Evolutionary conservation across 2,113 vertebrate species (phyloP), one percentile per base, ranked within the genome.

Genomic region (Pedetes capensis): DNA sequence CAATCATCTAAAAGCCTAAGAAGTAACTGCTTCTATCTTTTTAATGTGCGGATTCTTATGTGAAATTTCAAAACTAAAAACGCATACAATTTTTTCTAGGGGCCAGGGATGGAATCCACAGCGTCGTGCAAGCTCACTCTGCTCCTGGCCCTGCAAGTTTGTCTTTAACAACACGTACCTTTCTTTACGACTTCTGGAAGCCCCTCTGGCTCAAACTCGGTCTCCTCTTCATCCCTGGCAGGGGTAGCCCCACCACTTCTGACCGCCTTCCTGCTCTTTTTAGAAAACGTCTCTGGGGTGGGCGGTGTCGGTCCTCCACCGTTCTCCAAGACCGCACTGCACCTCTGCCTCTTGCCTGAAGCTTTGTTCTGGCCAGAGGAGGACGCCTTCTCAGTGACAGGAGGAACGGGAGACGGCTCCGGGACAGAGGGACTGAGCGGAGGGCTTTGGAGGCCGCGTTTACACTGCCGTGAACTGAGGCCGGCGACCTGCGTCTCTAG

Each of bases 131-230:
- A 3, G 29, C 39, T 47, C 10, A 64, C 44, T 74, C 18, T 18
- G 34, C 14, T 5, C 22, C 55, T 55, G 22, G 18, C 23, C 53
- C 63, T 42, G 2, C 6, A 18, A 63, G 44, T 47, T 39, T 64
- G 17, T 42, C 57, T 90, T 27, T 5, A 51, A 59, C 17, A 18
- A 42, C 1, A 42, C 78, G 4, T 97, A 99, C 99, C 99, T 99
- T 97, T 99, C 95, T 98, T 98, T 44, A 99, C 99, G 87, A 98
- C 96, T 87, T 99, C 99, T 71, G 99, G 99, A 95, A 99, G 98
- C 22, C 99, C 99, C 93, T 99, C 99, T 10, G 98, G 98, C 85
- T 98, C 98, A 91, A 95, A 97, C 8, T 98, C 97, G 7, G 87
- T 53, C 0, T 98, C 97, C 1, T 98, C 97, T 17, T 6, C 12